Evolutionary conservation across 2,888 invertebrate species (phyloP).

Genomic region (Pristionchus maxplancki): DNA sequence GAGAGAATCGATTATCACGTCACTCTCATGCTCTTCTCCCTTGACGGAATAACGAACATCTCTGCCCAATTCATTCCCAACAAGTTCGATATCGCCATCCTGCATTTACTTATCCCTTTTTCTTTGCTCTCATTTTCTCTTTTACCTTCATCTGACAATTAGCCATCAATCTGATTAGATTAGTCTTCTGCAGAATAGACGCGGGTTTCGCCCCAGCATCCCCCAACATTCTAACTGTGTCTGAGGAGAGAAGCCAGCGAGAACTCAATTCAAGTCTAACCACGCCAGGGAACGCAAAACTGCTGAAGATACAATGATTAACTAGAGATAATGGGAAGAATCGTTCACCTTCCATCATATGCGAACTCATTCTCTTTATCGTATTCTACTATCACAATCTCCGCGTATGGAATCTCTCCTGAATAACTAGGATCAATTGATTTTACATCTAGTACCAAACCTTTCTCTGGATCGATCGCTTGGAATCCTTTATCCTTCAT

Average conservation of each 20-base stretch:
- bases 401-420: slow-evolving; percentile 22
- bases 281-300: neutral
- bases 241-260: slow-evolving; percentile 20
- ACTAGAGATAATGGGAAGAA: neutral
- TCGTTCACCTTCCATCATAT: neutral
- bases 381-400: slow-evolving; percentile 4
- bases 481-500: neutral
- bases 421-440: neutral
- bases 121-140: neutral
- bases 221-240: neutral
- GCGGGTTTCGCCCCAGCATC: neutral
- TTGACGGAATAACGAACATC: neutral
- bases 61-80: neutral
- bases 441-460: neutral
- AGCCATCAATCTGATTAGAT: slow-evolving; percentile 16
- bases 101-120: neutral
- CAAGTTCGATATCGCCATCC: slow-evolving; percentile 25
- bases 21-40: neutral
- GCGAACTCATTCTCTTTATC: slow-evolving; percentile 3
- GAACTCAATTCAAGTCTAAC: slow-evolving; percentile 10
- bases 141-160: slow-evolving; percentile 36
- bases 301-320: neutral
- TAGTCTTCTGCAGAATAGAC: slow-evolving; percentile 14
- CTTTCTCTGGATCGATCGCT: slow-evolving; percentile 26
- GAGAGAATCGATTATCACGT: slow-evolving; percentile 28